Base-by-base conservation (phyloP, 2,888 invertebrate genomes). In the Spilarctia lutea region DNA sequence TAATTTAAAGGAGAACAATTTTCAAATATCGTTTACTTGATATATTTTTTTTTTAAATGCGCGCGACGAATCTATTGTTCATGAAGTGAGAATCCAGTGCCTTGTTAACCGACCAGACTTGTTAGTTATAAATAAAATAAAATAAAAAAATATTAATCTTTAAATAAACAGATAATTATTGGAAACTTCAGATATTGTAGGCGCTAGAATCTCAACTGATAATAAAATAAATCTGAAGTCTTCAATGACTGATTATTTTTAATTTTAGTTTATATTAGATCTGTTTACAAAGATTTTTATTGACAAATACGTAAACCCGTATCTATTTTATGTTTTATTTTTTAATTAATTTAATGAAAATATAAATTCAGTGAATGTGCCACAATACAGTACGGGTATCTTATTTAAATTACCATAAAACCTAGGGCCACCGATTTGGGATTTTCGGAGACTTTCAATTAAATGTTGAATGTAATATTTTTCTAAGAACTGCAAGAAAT, bases 301-400 rank as follows among this genome's bases (percentile, higher is more conserved):
- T 81, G 79, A 79, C 73, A 83, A 83, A 85, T 83, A 85, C 83
- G 83, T 84, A 87, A 87, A 73, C 87, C 91, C 91, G 91, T 92
- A 90, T 91, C 86, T 86, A 85, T 82, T 86, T 86, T 39, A 79
- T 76, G 79, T 81, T 77, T 78, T 81, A 78, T 82, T 78, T 82
- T 82, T 81, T 84, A 84, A 83, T 85, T 88, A 82, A 85, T 85
- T 83, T 85, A 83, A 86, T 86, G 80, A 85, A 85, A 86, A 81
- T 84, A 85, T 83, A 83, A 86, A 87, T 88, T 89, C 86, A 87
- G 87, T 86, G 85, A 87, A 89, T 89, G 94, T 94, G 94, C 93
- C 94, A 94, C 94, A 91, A 91, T 79, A 86, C 78, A 90, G 93
- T 94, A 94, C 95, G 94, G 94, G 94, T 95, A 94, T 92, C 87